Percentiles rank a stretch among this genome's conserved stretches.
Evolutionary conservation across 2,797 vertebrate genomes (phyloP).

Genomic region (Sternotherus odoratus): DNA sequence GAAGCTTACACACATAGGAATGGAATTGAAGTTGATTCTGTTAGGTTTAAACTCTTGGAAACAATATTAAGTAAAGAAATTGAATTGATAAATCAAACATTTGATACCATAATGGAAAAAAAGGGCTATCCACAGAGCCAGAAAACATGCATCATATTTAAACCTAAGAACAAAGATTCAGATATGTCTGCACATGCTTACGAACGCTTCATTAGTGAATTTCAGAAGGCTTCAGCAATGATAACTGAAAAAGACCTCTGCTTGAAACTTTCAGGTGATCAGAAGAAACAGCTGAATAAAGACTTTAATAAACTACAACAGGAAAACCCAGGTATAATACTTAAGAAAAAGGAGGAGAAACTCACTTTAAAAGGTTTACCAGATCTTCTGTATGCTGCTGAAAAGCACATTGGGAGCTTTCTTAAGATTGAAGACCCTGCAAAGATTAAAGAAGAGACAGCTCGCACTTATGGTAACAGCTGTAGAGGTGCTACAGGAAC

Average conservation of each 20-base stretch:
- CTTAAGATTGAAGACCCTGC: background rate
- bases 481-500: background rate
- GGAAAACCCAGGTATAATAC: constrained; percentile 15
- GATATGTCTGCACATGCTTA: constrained; percentile 74
- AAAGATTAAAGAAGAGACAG: background rate
- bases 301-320: background rate
- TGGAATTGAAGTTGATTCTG: constrained; percentile 55
- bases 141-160: constrained; percentile 65
- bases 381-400: constrained; percentile 24
- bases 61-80: constrained; percentile 50
- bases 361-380: constrained; percentile 53
- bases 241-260: constrained; percentile 45
- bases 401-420: background rate
- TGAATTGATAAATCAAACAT: constrained; percentile 65
- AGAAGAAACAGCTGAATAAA: background rate
- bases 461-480: background rate
- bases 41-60: constrained; percentile 62
- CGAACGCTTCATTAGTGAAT: constrained; percentile 63
- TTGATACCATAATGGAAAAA: background rate
- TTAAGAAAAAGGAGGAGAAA: background rate
- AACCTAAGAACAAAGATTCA: background rate
- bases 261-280: constrained; percentile 16
- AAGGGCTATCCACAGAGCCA: rapidly evolving
- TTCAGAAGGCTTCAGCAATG: constrained; percentile 49
- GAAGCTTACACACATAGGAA: background rate